Percentiles rank a stretch among this genome's conserved stretches.
Conservation (phyloP, 2,888 invertebrate species). For the Syritta pipiens region DNA sequence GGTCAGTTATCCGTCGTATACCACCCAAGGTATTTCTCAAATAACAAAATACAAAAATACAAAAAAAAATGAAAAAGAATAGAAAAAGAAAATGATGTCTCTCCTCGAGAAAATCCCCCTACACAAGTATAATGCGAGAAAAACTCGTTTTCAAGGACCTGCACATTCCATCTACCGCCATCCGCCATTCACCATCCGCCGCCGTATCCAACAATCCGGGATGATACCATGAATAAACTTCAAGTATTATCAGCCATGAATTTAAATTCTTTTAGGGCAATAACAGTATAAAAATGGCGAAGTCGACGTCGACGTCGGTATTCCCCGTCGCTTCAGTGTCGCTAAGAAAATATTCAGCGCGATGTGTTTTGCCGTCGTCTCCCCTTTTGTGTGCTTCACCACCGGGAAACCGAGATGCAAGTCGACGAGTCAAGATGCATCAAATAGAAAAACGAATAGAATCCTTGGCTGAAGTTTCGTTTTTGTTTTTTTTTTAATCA, state of each 20-base stretch:
- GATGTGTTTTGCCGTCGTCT: neutral
- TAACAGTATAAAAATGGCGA: slow-evolving; percentile 14
- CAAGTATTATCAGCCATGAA: slow-evolving; percentile 22
- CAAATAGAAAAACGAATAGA: no score
- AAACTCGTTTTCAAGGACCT: slow-evolving; percentile 13
- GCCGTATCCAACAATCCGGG: slow-evolving; percentile 11
- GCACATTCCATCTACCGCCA: neutral
- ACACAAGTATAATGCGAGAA: slow-evolving; percentile 9
- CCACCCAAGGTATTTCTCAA: slow-evolving; percentile 4
- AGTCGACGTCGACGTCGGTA: slow-evolving; percentile 1
- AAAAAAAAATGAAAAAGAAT: neutral
- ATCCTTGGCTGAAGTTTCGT: no score
- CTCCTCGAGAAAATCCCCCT: neutral
- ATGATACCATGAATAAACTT: slow-evolving; percentile 20
- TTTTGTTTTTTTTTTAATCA: neutral
- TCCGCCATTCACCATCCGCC: neutral
- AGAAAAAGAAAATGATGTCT: neutral
- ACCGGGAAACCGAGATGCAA: neutral
- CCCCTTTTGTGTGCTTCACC: neutral
- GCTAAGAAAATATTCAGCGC: neutral
- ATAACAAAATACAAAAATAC: neutral
- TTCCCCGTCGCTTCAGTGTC: slow-evolving; percentile 2
- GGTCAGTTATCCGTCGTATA: slow-evolving; percentile 4
- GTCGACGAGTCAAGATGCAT: no score
- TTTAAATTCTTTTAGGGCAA: slow-evolving; percentile 21